Base-by-base conservation (phyloP, 2,797 vertebrate genomes). In the Adelosebastes latens region DNA sequence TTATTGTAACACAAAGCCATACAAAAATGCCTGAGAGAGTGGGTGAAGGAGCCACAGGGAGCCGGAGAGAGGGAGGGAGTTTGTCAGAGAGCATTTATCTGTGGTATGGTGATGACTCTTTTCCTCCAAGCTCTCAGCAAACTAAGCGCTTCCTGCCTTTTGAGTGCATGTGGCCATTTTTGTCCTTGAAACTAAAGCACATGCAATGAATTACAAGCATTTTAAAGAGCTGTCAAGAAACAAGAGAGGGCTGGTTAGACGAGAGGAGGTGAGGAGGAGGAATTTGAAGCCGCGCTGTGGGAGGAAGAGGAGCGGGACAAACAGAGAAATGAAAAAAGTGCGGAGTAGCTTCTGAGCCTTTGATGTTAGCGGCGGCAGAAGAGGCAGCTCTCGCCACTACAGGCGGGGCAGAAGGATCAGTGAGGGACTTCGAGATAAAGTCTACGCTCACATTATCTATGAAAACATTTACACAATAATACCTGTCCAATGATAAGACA, bases 101-200 rank as follows among this genome's bases (percentile, higher is more conserved):
- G 88, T 81, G 89, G 94, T 91, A 92, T 87, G 91, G 87, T 92
- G 93, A 94, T 94, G 93, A 94, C 92, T 93, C 89, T 90, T 90
- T 94, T 93, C 94, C 91, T 94, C 88, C 79, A 72, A 77, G 62
- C 88, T 84, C 92, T 91, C 79, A 83, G 88, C 87, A 92, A 93
- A 93, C 87, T 77, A 78, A 93, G 92, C 83, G 67, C 90, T 95
- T 95, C 93, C 95, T 94, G 92, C 82, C 86, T 90, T 92, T 89
- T 67, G 74, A 93, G 86, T 80, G 79, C 72, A 82, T 79, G 85
- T 46, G 74, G 82, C 83, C 93, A 82, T 89, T 89, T 92, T 87
- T 89, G 88, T 91, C 93, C 87, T 87, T 79, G 80, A 89, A 86
- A 81, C 83, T 77, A 74, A 92, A 93, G 88, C 85, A 67, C 82